Conservation (phyloP, 2,113 vertebrate species). For the Sturnus vulgaris region DNA sequence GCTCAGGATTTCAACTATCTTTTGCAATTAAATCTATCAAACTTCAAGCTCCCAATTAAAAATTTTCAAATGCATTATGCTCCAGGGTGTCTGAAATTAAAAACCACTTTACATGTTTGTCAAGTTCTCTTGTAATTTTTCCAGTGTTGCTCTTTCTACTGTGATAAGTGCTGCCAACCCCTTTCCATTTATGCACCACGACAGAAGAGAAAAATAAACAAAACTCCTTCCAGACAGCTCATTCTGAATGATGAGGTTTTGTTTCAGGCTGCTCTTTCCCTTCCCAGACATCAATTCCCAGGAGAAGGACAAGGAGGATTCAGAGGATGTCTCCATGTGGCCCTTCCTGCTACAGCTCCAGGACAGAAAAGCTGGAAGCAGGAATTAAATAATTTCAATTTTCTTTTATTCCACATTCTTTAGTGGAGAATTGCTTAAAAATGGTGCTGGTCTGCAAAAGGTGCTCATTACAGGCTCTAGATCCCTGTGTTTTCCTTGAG, state of each 20-base stretch:
- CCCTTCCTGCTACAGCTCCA: background rate
- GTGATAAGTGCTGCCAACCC: conserved; percentile 21
- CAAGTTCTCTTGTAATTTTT: conserved; percentile 17
- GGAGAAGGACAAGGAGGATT: background rate
- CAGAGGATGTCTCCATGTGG: background rate
- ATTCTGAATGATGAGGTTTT: background rate
- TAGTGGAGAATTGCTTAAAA: background rate
- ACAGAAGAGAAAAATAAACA: background rate
- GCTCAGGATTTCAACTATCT: conserved; percentile 30
- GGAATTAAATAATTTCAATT: background rate
- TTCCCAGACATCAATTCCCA: background rate
- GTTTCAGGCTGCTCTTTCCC: background rate
- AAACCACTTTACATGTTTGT: conserved; percentile 43
- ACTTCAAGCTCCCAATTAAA: conserved; percentile 58
- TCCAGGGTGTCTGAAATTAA: conserved; percentile 52
- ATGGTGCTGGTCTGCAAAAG: background rate
- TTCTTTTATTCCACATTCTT: background rate
- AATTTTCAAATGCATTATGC: conserved; percentile 50
- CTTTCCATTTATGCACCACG: background rate
- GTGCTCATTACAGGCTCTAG: background rate
- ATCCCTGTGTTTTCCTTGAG: background rate
- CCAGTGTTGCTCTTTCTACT: conserved; percentile 14
- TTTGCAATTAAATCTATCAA: conserved; percentile 61
- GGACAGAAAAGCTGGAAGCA: background rate
- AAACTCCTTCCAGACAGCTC: background rate